Percentiles rank a stretch among this genome's conserved stretches.
Conservation (phyloP, 1,140 invertebrate species). For the Plectrocnemia conspersa region DNA sequence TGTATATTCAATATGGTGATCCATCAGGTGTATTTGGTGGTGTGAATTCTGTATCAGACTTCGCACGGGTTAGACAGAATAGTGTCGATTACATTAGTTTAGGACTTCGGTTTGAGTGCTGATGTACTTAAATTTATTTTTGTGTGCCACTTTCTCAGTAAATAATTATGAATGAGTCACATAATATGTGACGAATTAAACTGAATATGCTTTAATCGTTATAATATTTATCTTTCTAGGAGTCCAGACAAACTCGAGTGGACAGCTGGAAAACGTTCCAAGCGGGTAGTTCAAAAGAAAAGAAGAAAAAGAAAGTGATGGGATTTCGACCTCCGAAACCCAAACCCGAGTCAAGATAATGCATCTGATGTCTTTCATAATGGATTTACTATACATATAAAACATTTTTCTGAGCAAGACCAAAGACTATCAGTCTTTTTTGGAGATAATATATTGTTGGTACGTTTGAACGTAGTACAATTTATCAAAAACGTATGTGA, state of each 20-base stretch:
- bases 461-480: too few relatives aligned
- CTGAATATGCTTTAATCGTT: background rate
- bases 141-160: background rate
- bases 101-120: too few relatives aligned
- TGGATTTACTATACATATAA: constrained; percentile 1
- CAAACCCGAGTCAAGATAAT: constrained; percentile 88
- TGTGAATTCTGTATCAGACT: too few relatives aligned
- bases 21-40: too few relatives aligned
- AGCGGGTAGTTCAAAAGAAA: constrained; percentile 62
- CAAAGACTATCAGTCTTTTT: too few relatives aligned
- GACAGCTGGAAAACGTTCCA: constrained; percentile 96
- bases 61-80: too few relatives aligned
- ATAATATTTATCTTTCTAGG: constrained; percentile 54
- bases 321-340: constrained; percentile 91
- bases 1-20: too few relatives aligned
- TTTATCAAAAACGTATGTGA: too few relatives aligned
- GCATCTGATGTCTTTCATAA: background rate
- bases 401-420: too few relatives aligned
- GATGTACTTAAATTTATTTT: too few relatives aligned
- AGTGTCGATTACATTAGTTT: too few relatives aligned
- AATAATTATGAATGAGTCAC: background rate
- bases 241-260: constrained; percentile 88
- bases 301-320: constrained; percentile 70
- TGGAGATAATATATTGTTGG: too few relatives aligned
- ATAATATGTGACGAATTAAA: background rate